Base-by-base conservation (phyloP, 1,140 invertebrate species). In the Dendroctonus valens region DNA sequence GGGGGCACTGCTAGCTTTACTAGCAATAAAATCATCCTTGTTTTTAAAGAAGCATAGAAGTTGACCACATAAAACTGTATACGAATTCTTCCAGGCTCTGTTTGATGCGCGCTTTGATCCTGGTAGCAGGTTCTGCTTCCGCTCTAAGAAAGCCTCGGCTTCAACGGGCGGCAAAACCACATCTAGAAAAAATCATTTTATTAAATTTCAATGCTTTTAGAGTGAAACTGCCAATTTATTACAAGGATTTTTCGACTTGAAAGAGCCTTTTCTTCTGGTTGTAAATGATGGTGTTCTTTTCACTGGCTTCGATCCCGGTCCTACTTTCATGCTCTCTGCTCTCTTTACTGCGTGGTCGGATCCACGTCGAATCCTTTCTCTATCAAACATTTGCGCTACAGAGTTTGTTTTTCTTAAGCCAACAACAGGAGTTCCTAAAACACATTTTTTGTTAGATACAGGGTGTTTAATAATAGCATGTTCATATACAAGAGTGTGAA, bases 41-140 rank as follows among this genome's bases (percentile, higher is more conserved):
- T 97, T 96, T 77, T 96, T 94, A 83, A 98, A 99, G 89, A 99
- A 99, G 81, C 96, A 98, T 26, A 99, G 81, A 64, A 98, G 79
- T 78, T 99, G 96, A 0, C 96, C 96, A 77, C 95, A 98, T 1
- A 99, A 81, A 39, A 98, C 96, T 70, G 93, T 94, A 77, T 98
- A 97, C 79, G 92, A 96, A 53, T 87, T 88, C 74, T 97, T 97
- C 97, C 97, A 99, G 0, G 94, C 96, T 5, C 97, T 82, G 8
- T 97, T 92, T 0, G 95, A 91, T 0, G 96, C 95, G 70, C 93
- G 90, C 79, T 97, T 97, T 5, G 95, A 95, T 12, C 94, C 95
- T 65, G 88, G 89, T 69, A 96, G 93, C 5, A 96, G 80, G 72
- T 97, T 93, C 75, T 99, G 96, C 79, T 99, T 99, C 38, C 97